Evolutionary conservation across 2,797 vertebrate genomes (phyloP).

Genomic region (Heteromormyrus szaboi): DNA sequence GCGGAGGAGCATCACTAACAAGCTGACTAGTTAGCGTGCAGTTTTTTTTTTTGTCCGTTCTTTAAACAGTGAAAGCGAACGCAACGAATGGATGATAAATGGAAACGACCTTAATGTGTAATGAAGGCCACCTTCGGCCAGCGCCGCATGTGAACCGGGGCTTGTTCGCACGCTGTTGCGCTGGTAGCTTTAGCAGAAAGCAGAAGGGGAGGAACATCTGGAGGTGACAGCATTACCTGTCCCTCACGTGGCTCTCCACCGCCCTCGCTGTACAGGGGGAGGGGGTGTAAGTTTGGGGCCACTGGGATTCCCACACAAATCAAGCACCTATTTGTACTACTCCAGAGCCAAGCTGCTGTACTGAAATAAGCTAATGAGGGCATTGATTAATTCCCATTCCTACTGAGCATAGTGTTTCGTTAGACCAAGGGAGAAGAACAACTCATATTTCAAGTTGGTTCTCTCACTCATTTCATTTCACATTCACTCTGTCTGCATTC

Average conservation of each 20-base stretch:
- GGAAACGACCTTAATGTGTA: conserved; percentile 6
- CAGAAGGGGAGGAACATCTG: neutral
- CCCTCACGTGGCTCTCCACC: conserved; percentile 15
- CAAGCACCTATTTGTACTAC: conserved; percentile 15
- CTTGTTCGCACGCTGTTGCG: neutral
- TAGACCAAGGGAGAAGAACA: conserved; percentile 27
- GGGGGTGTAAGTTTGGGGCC: neutral
- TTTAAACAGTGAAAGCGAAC: neutral
- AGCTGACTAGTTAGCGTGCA: neutral
- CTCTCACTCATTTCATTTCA: neutral
- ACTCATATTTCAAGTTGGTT: neutral
- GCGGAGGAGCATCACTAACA: neutral
- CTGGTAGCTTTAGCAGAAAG: neutral
- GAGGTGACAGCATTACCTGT: neutral
- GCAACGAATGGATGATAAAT: neutral
- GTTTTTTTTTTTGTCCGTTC: neutral
- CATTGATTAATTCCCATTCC: conserved; percentile 42
- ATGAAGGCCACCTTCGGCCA: neutral
- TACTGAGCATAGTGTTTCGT: conserved; percentile 35
- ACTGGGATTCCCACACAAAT: neutral
- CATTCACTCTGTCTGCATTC: neutral
- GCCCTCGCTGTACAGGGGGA: conserved; percentile 6
- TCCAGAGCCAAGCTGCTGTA: conserved; percentile 30
- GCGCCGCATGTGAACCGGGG: neutral
- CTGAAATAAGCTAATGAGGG: conserved; percentile 35